Evolutionary conservation across 37 sponge, comb jelly and placozoan genomes (phyloP), one percentile per base, ranked within the genome.

Genomic region (Ianthella basta): DNA sequence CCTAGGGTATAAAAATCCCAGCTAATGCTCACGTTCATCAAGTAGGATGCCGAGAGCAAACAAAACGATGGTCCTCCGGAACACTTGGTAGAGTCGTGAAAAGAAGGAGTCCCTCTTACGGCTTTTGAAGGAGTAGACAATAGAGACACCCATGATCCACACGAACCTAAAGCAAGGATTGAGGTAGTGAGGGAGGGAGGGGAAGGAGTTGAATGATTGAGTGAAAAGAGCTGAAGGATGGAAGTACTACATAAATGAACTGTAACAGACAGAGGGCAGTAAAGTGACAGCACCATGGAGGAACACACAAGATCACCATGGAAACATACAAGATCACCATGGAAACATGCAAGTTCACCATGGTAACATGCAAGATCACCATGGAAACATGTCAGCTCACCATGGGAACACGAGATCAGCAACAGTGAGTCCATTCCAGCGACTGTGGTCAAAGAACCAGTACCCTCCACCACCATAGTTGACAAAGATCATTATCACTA

Each of bases 401-500:
- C 94, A 94, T 5, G 94, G 94, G 55, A 94, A 94, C 24, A 94
- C 91, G 8, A 93, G 86, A 79, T 96, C 96, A 56, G 96, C 96
- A 14, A 96, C 91, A 24, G 96, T 96, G 39, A 96, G 87, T 0
- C 94, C 97, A 56, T 97, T 92, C 97, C 97, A 97, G 35, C 40
- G 72, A 87, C 95, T 97, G 80, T 94, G 95, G 21, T 90, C 65
- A 65, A 97, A 95, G 86, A 95, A 97, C 91, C 93, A 97, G 87
- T 97, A 97, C 0, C 93, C 93, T 24, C 97, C 97, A 12, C 97
- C 97, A 24, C 95, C 95, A 85, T 94, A 97, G 86, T 97, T 97
- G 64, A 97, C 95, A 82, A 97, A 97, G 30, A 97, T 95, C 97
- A 97, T 97, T 36, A 97, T 90, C 53, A 89, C 60, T 50, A 97